Conservation (phyloP, 2,113 vertebrate genomes). For the Embiotoca jacksoni region DNA sequence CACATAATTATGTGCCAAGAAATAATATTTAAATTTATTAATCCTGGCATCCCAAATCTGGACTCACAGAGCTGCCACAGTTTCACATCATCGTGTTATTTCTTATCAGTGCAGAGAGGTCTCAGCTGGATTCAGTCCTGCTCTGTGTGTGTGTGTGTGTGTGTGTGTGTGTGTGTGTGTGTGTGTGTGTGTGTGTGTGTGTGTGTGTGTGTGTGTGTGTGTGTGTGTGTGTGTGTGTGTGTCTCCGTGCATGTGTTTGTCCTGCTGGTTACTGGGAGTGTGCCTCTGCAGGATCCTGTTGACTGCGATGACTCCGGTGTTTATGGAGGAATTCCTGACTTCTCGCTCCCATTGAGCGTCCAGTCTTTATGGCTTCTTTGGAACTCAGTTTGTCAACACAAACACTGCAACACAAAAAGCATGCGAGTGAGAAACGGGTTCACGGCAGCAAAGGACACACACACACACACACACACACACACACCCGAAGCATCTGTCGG, state of each 20-base stretch:
- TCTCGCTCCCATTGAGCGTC: constrained; percentile 61
- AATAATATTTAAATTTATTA: too few relatives aligned
- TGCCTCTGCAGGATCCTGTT: constrained; percentile 54
- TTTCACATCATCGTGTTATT: too few relatives aligned
- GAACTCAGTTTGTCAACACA: constrained; percentile 75
- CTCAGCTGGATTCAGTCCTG: too few relatives aligned
- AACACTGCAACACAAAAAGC: constrained; percentile 65
- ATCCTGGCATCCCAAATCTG: too few relatives aligned
- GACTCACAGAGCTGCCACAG: too few relatives aligned
- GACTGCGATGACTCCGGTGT: constrained; percentile 58
- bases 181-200: too few relatives aligned
- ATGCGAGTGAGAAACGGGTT: constrained; percentile 35
- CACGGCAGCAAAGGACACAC: constrained; percentile 35
- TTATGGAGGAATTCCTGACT: constrained; percentile 78
- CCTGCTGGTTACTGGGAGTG: constrained; percentile 62
- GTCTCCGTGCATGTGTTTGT: constrained; percentile 53
- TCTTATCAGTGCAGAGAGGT: too few relatives aligned
- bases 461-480: constrained; percentile 12
- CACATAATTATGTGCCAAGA: too few relatives aligned
- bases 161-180: too few relatives aligned
- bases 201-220: constrained; percentile 1
- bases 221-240: constrained; percentile 9
- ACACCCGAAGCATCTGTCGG: constrained; percentile 60
- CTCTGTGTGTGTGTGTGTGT: too few relatives aligned
- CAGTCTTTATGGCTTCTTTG: constrained; percentile 70